Percentiles rank a stretch among this genome's conserved stretches.
These are phyloP conservation scores for Callithrix jacchus DNA, from an alignment of 2,113 vertebrate species.

Conservation along the genomic window DNA sequence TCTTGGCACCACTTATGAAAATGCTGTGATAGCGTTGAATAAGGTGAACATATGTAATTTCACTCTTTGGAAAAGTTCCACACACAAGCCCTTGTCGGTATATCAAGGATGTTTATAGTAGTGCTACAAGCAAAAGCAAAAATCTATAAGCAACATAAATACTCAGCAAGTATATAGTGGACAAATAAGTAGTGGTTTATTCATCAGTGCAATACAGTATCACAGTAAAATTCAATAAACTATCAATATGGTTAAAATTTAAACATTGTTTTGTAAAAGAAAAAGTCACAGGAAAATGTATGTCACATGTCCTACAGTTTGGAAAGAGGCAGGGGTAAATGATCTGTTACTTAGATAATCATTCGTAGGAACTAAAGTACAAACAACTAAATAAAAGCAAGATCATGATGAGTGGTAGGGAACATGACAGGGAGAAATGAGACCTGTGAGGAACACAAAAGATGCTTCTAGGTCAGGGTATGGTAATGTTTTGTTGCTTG, in stretches of 20 bases:
- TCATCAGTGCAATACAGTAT: neutral
- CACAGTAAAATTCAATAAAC: neutral
- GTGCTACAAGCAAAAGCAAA: neutral
- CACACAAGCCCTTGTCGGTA: neutral
- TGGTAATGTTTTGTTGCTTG: neutral
- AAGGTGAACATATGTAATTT: neutral
- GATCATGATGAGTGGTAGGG: neutral
- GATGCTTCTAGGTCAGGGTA: neutral
- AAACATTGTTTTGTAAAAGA: neutral
- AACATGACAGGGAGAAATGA: neutral
- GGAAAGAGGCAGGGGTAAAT: neutral
- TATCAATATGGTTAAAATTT: neutral
- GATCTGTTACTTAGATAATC: neutral
- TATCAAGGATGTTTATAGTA: neutral
- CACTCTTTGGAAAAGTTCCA: neutral
- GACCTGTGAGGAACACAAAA: neutral
- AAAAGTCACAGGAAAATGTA: neutral
- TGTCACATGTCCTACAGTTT: neutral
- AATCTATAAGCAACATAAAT: neutral
- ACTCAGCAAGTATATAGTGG: neutral
- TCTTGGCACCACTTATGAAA: neutral
- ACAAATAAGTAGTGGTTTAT: neutral
- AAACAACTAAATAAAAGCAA: constrained; percentile 6
- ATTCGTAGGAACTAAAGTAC: neutral
- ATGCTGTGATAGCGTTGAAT: neutral